phyloP scores from a whole-genome alignment of 2,888 invertebrate genomes.

The Chalcis sispes region DNA sequence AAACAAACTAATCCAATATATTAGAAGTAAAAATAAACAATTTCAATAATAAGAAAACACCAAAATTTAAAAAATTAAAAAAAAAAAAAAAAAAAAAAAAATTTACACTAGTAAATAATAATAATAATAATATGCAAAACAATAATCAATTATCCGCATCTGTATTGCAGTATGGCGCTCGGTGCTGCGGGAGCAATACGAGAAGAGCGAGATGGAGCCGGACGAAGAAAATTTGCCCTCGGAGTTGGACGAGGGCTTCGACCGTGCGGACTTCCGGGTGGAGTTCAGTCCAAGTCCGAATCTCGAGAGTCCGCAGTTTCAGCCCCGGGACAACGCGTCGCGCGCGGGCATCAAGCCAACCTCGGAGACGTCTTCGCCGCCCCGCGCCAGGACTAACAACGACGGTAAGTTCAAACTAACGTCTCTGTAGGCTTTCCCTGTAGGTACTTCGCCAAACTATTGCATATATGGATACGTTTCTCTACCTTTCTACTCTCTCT shows the following conservation, averaged over 20 bases:
- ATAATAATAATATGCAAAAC: too few species aligned
- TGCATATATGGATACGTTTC: too few species aligned
- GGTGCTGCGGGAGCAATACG: conserved; percentile 87
- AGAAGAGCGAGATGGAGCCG: conserved; percentile 85
- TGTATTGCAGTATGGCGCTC: conserved; percentile 84
- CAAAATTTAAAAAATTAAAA: too few species aligned
- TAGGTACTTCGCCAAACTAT: neutral
- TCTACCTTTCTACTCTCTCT: neutral
- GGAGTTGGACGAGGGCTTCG: conserved; percentile 75
- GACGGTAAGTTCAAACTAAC: conserved; percentile 68
- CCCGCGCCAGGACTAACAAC: conserved; percentile 72
- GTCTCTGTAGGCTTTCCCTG: neutral
- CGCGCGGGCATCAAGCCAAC: conserved; percentile 63
- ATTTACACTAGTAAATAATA: too few species aligned
- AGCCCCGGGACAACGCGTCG: conserved; percentile 68
- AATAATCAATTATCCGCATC: too few species aligned
- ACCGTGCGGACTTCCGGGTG: conserved; percentile 76
- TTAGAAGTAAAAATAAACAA: too few species aligned
- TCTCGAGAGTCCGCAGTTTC: conserved; percentile 73
- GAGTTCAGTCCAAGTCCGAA: conserved; percentile 76
- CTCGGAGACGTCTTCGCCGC: conserved; percentile 72
- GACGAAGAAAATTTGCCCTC: conserved; percentile 81
- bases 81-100: too few species aligned
- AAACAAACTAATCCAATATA: too few species aligned
- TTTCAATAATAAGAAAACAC: too few species aligned